These are phyloP conservation scores for Autographa gamma DNA, from an alignment of 2,888 invertebrate species.

Conservation along the genomic window DNA sequence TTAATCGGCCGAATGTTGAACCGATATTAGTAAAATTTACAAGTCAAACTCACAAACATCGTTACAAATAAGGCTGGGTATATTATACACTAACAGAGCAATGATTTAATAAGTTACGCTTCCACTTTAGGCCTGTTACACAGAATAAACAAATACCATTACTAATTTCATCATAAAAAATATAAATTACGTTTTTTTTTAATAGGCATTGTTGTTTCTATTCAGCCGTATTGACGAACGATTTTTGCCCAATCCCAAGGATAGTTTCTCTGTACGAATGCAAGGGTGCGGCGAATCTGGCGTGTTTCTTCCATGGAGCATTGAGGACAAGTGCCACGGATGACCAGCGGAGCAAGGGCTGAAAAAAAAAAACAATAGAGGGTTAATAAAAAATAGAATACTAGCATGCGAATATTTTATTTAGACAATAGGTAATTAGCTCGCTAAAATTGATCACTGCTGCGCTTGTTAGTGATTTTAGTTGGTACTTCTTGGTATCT, in stretches of 20 bases:
- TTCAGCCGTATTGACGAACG: constrained; percentile 91
- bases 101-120: neutral
- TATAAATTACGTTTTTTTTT: constrained; percentile 15
- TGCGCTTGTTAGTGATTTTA: too few species aligned
- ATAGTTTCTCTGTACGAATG: constrained; percentile 92
- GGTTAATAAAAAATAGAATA: neutral
- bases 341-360: constrained; percentile 93
- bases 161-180: constrained; percentile 23
- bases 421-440: too few species aligned
- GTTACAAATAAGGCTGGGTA: too few species aligned
- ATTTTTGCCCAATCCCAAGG: constrained; percentile 94
- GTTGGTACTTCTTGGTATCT: too few species aligned
- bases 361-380: constrained; percentile 69
- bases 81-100: neutral
- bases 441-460: too few species aligned
- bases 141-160: constrained; percentile 13
- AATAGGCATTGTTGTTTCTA: constrained; percentile 6
- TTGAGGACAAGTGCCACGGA: constrained; percentile 92
- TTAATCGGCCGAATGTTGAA: too few species aligned
- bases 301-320: constrained; percentile 91
- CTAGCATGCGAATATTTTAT: neutral
- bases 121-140: neutral
- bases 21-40: too few species aligned
- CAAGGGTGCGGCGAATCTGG: constrained; percentile 93
- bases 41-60: too few species aligned